Conservation (phyloP, 2,888 invertebrate genomes). For the Bursaphelenchus okinawaensis region DNA sequence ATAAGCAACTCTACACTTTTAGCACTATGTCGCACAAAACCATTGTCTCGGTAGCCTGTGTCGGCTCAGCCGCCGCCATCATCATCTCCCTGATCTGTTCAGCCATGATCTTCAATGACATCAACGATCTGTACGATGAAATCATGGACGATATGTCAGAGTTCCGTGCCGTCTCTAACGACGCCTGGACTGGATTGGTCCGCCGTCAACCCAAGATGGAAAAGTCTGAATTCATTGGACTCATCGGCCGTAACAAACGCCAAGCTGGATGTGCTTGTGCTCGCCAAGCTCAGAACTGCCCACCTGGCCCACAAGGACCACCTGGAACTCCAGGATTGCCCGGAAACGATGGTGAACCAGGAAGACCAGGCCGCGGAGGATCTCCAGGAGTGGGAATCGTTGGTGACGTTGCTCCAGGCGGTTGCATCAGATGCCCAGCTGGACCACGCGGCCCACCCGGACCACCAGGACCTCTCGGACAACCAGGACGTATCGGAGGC, state of each 20-base stretch:
- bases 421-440: background rate
- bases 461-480: background rate
- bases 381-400: background rate
- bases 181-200: constrained; percentile 12
- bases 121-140: constrained; percentile 15
- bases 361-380: constrained; percentile 1
- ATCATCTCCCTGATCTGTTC: background rate
- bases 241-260: background rate
- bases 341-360: constrained; percentile 15
- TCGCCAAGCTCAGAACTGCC: background rate
- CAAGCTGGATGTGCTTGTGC: constrained; percentile 10
- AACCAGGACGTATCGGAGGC: background rate
- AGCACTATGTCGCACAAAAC: background rate
- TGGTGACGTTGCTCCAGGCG: background rate
- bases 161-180: constrained; percentile 15
- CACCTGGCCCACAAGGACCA: constrained; percentile 14
- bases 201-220: background rate
- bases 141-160: constrained; percentile 16
- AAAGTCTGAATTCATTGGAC: background rate
- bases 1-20: background rate
- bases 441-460: background rate
- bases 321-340: constrained; percentile 19
- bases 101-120: background rate
- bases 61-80: background rate
- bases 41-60: background rate